These are phyloP conservation scores for Teleogryllus oceanicus DNA, from an alignment of 2,888 invertebrate species.

Conservation along the genomic window DNA sequence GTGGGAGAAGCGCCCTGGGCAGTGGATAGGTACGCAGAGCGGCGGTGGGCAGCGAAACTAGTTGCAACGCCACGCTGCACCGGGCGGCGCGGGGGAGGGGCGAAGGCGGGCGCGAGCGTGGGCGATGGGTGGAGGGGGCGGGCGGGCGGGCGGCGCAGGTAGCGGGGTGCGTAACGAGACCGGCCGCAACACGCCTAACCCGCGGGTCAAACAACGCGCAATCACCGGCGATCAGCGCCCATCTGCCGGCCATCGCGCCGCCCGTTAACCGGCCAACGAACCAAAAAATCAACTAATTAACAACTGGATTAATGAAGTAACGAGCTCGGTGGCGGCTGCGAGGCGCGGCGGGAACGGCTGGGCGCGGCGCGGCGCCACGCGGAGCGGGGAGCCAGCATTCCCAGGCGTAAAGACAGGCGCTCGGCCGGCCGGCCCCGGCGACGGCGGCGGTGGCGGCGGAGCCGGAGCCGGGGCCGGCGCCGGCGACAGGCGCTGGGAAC, in stretches of 20 bases:
- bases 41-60: too few relatives aligned
- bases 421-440: too few relatives aligned
- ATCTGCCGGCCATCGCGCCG: constrained; percentile 2
- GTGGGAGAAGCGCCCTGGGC: too few relatives aligned
- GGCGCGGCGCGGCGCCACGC: background rate
- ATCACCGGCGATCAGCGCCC: constrained; percentile 18
- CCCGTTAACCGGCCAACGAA: background rate
- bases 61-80: too few relatives aligned
- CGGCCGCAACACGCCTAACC: constrained; percentile 6
- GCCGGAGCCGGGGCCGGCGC: background rate
- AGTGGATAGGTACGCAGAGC: too few relatives aligned
- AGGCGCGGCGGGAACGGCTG: background rate
- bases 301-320: background rate
- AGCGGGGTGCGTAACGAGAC: background rate
- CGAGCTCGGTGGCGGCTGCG: background rate
- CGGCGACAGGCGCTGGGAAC: background rate
- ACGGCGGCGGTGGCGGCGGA: too few relatives aligned
- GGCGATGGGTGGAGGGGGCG: background rate
- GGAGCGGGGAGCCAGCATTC: background rate
- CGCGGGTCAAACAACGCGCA: constrained; percentile 7
- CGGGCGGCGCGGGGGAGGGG: background rate
- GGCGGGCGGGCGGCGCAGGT: background rate
- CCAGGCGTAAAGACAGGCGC: too few relatives aligned
- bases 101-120: background rate
- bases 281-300: constrained; percentile 6